Evolutionary conservation across 2,113 vertebrate genomes (phyloP).

Genomic region (Delphinus delphis): DNA sequence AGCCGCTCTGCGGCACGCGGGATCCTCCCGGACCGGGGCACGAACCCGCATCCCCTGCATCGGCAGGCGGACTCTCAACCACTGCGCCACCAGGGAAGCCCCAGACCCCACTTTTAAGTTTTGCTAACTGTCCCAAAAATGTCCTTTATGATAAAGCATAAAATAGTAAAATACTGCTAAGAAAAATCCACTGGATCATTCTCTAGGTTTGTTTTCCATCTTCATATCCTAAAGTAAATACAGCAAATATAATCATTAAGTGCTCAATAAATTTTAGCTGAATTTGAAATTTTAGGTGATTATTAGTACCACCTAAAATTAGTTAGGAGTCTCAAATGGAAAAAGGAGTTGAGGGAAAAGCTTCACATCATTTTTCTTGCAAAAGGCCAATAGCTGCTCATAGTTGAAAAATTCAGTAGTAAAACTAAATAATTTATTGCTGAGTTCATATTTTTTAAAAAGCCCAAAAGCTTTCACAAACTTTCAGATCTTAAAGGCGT

Average conservation of each 20-base stretch:
- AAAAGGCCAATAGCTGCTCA: not conserved
- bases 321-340: not conserved
- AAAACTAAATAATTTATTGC: not conserved
- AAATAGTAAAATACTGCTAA: not conserved
- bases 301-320: not conserved
- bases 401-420: not conserved
- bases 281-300: not conserved
- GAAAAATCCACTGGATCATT: not conserved
- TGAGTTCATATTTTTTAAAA: not conserved
- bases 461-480: not conserved
- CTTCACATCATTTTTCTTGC: not conserved
- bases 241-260: not conserved
- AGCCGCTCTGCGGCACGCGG: too few species aligned
- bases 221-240: not conserved
- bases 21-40: too few species aligned
- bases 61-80: too few species aligned
- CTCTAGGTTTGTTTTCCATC: not conserved
- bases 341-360: not conserved
- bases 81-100: too few species aligned
- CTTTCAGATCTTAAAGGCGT: not conserved
- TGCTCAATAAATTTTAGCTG: not conserved
- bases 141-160: not conserved
- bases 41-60: too few species aligned
- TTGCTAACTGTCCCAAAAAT: not conserved
- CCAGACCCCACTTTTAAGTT: not conserved